These are phyloP conservation scores for Ctenopoma multispine DNA, from an alignment of 2,797 vertebrate genomes.

Conservation along the genomic window DNA sequence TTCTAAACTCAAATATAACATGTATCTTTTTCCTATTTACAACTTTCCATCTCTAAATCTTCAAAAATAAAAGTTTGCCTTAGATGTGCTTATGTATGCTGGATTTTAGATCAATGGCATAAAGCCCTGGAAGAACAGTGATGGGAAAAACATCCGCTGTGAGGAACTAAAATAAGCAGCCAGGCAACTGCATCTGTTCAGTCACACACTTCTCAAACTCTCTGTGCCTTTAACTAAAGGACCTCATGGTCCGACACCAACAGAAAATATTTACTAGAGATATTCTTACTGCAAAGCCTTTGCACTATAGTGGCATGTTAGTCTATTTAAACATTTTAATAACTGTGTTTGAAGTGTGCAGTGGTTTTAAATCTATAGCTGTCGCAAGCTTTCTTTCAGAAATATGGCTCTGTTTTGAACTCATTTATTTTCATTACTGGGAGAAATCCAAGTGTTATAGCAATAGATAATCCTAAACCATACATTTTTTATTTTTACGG, in stretches of 20 bases:
- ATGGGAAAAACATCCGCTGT: conserved; percentile 48
- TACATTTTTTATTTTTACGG: neutral
- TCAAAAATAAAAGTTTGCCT: conserved; percentile 48
- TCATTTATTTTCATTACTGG: neutral
- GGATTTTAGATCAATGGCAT: conserved; percentile 65
- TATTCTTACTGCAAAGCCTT: conserved; percentile 32
- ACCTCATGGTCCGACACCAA: conserved; percentile 40
- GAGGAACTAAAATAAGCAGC: conserved; percentile 53
- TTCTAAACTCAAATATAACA: conserved; percentile 12
- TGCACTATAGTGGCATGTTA: conserved; percentile 45
- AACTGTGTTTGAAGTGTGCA: conserved; percentile 46
- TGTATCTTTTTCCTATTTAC: conserved; percentile 12
- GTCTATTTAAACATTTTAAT: conserved; percentile 53
- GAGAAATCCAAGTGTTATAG: neutral
- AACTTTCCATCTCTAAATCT: conserved; percentile 44
- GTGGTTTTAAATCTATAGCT: conserved; percentile 23
- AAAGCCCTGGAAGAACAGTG: conserved; percentile 56
- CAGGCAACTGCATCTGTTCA: conserved; percentile 54
- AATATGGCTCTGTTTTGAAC: conserved; percentile 11
- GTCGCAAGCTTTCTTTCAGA: conserved; percentile 2
- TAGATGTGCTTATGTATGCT: conserved; percentile 58
- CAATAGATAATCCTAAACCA: neutral
- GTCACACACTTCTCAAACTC: conserved; percentile 39
- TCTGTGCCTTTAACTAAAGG: conserved; percentile 38
- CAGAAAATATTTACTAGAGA: conserved; percentile 50